Conservation (phyloP, 2,113 vertebrate genomes). For the Vidua chalybeata region DNA sequence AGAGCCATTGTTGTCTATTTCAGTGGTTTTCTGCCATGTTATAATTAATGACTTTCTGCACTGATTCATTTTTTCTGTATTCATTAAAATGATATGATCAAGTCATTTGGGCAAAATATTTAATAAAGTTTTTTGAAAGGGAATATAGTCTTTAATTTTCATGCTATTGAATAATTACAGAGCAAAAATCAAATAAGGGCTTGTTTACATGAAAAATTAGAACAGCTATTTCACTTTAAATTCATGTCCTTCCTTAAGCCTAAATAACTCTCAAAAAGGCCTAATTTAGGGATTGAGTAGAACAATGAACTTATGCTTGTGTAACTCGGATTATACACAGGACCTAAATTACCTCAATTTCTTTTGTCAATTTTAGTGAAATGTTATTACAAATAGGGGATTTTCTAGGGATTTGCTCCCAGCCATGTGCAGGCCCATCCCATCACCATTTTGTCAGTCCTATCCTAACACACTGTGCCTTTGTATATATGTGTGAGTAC, state of each 20-base stretch:
- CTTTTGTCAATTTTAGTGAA: not conserved
- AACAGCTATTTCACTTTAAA: conserved; percentile 22
- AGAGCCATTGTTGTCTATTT: not conserved
- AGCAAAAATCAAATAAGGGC: conserved; percentile 8
- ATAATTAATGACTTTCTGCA: conserved; percentile 31
- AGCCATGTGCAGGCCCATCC: not conserved
- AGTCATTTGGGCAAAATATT: conserved; percentile 20
- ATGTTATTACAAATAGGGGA: not conserved
- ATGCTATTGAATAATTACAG: conserved; percentile 14
- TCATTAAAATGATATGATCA: conserved; percentile 58
- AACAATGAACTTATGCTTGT: not conserved
- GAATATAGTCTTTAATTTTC: conserved; percentile 29
- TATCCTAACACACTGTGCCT: not conserved
- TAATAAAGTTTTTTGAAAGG: conserved; percentile 31
- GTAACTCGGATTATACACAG: not conserved
- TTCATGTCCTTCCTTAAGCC: not conserved
- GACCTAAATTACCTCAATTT: not conserved
- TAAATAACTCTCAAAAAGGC: not conserved
- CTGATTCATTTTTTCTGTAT: conserved; percentile 29
- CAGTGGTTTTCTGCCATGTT: not conserved
- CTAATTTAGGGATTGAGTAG: not conserved
- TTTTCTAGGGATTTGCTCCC: not conserved
- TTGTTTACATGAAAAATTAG: conserved; percentile 28
- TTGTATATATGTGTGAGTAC: not conserved
- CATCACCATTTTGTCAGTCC: not conserved